Evolutionary conservation across 2,113 vertebrate genomes (phyloP).

Genomic region (Daubentonia madagascariensis): DNA sequence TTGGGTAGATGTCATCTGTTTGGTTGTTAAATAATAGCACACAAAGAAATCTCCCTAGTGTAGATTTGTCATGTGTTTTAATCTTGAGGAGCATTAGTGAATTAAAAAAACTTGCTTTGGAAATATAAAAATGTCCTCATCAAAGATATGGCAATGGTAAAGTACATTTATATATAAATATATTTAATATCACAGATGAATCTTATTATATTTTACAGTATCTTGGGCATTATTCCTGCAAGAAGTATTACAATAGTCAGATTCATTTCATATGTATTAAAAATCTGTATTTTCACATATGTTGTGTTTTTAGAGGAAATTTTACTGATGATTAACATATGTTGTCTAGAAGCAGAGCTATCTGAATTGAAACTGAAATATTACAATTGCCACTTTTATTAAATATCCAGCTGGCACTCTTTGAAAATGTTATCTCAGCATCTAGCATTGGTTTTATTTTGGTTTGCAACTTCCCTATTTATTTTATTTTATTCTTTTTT

Average conservation of each 20-base stretch:
- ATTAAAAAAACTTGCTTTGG: neutral
- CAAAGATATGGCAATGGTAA: neutral
- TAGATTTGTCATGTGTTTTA: neutral
- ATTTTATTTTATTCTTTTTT: neutral
- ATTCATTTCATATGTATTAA: conserved; percentile 25
- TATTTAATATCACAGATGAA: neutral
- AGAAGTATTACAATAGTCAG: conserved; percentile 5
- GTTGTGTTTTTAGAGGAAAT: conserved; percentile 17
- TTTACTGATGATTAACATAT: conserved; percentile 25
- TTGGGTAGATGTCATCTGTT: neutral
- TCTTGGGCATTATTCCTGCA: neutral
- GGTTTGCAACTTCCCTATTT: neutral
- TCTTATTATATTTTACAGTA: neutral
- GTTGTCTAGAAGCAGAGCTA: conserved; percentile 47
- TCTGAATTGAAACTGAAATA: conserved; percentile 62
- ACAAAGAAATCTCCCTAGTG: neutral
- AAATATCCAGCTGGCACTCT: conserved; percentile 45
- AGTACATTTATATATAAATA: neutral
- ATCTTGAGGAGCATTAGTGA: conserved; percentile 14
- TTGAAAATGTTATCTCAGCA: conserved; percentile 53
- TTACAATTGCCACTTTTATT: conserved; percentile 66
- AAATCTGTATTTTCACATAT: conserved; percentile 43
- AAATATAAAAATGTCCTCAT: neutral
- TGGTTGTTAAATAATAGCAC: conserved; percentile 29
- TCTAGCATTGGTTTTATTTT: conserved; percentile 39